These are phyloP conservation scores for Diplodus sargus DNA, from an alignment of 2,797 vertebrate genomes.

Conservation along the genomic window DNA sequence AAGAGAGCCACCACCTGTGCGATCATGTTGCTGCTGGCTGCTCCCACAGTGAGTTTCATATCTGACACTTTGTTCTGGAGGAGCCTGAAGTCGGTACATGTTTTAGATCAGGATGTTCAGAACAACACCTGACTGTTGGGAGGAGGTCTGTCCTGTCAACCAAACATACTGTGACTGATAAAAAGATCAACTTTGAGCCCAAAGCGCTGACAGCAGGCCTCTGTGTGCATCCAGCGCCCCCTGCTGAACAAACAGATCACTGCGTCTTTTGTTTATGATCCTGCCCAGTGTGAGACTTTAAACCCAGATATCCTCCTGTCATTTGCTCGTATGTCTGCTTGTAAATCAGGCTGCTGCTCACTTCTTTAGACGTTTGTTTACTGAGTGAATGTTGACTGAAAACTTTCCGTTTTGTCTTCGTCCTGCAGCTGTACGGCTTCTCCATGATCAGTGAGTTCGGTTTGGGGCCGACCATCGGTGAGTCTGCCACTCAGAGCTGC, in stretches of 20 bases:
- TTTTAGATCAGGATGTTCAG: conserved; percentile 1
- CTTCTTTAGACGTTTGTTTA: neutral
- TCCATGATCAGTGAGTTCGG: conserved; percentile 86
- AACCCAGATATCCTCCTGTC: neutral
- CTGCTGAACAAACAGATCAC: neutral
- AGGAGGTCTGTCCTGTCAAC: too few relatives aligned
- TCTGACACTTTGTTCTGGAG: neutral
- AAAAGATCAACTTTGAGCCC: too few relatives aligned
- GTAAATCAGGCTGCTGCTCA: neutral
- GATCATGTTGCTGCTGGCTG: conserved; percentile 91
- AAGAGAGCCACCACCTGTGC: conserved; percentile 94
- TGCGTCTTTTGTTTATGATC: too few relatives aligned
- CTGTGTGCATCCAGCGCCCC: neutral
- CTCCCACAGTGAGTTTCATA: conserved; percentile 88
- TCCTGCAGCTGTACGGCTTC: conserved; percentile 83
- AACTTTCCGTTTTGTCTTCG: conserved; percentile 31
- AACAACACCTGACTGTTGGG: neutral
- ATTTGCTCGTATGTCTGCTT: too few relatives aligned
- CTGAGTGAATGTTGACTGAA: neutral
- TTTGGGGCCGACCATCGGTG: conserved; percentile 83
- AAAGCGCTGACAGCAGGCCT: too few relatives aligned
- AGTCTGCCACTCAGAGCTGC: conserved; percentile 18
- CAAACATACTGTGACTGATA: neutral
- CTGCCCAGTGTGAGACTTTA: too few relatives aligned
- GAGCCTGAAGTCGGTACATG: neutral